Conservation (phyloP, 2,113 vertebrate genomes). For the Cisticola juncidis region DNA sequence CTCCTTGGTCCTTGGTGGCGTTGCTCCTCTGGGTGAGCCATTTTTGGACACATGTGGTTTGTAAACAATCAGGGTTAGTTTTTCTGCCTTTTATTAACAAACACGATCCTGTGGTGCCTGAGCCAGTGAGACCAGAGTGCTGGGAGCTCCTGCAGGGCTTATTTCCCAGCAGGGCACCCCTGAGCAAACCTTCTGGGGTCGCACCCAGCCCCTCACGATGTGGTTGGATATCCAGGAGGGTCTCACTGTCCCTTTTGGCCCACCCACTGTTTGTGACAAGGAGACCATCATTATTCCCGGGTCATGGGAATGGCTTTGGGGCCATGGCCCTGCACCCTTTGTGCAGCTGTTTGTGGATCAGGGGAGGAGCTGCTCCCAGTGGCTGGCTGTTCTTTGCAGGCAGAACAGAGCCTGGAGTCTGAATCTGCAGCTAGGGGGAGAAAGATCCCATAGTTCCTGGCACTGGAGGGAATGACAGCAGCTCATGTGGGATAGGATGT, state of each 20-base stretch:
- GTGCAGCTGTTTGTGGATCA: rapidly evolving
- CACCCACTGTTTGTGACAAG: rapidly evolving
- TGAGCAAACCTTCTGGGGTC: rapidly evolving
- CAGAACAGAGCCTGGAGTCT: neutral
- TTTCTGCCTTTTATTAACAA: neutral
- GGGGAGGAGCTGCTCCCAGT: neutral
- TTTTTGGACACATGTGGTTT: neutral
- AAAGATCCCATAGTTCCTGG: neutral
- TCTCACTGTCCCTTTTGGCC: neutral
- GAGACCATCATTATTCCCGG: neutral
- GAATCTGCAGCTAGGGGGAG: neutral
- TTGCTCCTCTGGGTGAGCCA: neutral
- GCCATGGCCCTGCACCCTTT: neutral
- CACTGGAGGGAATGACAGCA: neutral
- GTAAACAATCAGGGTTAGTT: neutral
- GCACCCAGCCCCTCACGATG: neutral
- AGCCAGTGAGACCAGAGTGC: rapidly evolving
- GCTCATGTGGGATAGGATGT: neutral
- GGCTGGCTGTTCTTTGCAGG: neutral
- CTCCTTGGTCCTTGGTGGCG: neutral
- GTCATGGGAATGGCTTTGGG: neutral
- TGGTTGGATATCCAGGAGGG: rapidly evolving
- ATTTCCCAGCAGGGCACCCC: neutral
- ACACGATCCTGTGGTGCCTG: neutral
- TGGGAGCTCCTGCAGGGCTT: neutral